Base-by-base conservation (phyloP, 1,140 invertebrate genomes). In the Bombus ignitus region DNA sequence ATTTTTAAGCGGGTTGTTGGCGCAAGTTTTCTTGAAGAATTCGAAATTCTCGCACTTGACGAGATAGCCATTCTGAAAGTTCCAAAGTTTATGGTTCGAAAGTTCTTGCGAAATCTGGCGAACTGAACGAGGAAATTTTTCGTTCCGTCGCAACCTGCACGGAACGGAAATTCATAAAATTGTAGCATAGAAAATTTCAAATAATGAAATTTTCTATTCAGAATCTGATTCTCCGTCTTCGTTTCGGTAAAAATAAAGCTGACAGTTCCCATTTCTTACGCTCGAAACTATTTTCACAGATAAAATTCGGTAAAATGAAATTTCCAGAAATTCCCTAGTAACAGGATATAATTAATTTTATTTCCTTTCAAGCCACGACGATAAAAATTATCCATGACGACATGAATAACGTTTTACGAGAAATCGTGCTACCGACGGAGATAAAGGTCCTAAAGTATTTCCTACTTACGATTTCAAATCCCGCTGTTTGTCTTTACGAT, bases 31-130 rank as follows among this genome's bases (percentile, higher is more conserved):
- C 22, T 47, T 53, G 18, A 28, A n/a, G 28, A 78, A 78, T 84
- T 62, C 66, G 39, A 53, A n/a, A 79, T 79, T 79, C 62, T 70
- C 57, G 62, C 35, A 70, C 65, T 28, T n/a, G 82, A 32, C 65
- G 42, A 39, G 73, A 32, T 28, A 59, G 65, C 65, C 37, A 71
- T 78, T 78, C 62, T 12, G 32, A 2, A 42, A 57, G 62, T 83
- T 77, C 12, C n/a, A 76, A 78, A 77, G 62, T 78, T 78, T 78
- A 83, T 32, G 37, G 59, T 47, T 32, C 15, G 3, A 57, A 71
- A 70, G 65, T 71, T 78, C n/a, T 35, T 32, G 59, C 72, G n/a
- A 2, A 65, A 74, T 18, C 35, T 15, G 47, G 18, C 47, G 47
- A 15, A 15, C n/a, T 18, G 35, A 22, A 53, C 71, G 37, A 59